A percentile compares a stretch with the other conserved stretches of the same genome.
phyloP scores from a whole-genome alignment of 2,113 vertebrate species.

The Ceyx cyanopectus region DNA sequence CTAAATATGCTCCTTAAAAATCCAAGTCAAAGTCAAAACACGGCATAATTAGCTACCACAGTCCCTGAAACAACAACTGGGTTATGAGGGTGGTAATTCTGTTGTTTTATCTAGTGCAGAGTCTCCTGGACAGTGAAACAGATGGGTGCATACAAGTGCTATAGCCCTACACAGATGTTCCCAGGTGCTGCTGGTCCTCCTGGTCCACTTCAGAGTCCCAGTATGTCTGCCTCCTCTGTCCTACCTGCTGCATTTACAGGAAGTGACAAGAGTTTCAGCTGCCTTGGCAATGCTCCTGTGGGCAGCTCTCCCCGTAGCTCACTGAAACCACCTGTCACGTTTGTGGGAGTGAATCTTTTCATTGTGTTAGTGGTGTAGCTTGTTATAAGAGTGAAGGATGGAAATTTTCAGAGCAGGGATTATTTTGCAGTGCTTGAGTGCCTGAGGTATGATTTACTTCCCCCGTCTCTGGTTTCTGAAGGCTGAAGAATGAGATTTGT shows the following conservation, averaged over 20 bases:
- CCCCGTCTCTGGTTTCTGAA: neutral
- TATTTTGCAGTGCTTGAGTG: neutral
- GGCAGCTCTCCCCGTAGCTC: neutral
- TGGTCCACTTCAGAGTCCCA: accelerated
- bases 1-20: neutral
- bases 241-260: neutral
- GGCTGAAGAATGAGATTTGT: neutral
- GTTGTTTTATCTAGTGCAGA: neutral
- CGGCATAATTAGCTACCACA: accelerated
- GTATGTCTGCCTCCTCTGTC: accelerated
- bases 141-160: neutral
- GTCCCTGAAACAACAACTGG: neutral
- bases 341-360: neutral
- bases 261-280: neutral
- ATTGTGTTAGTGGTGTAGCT: neutral
- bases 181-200: neutral
- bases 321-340: accelerated
- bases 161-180: neutral
- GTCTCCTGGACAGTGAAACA: neutral
- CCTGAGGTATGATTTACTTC: neutral
- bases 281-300: neutral
- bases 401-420: neutral
- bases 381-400: neutral
- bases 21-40: neutral
- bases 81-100: neutral